A percentile compares a stretch with the other conserved stretches of the same genome.
Evolutionary conservation across 1,140 invertebrate genomes (phyloP).

Genomic region (Drosophila santomea): DNA sequence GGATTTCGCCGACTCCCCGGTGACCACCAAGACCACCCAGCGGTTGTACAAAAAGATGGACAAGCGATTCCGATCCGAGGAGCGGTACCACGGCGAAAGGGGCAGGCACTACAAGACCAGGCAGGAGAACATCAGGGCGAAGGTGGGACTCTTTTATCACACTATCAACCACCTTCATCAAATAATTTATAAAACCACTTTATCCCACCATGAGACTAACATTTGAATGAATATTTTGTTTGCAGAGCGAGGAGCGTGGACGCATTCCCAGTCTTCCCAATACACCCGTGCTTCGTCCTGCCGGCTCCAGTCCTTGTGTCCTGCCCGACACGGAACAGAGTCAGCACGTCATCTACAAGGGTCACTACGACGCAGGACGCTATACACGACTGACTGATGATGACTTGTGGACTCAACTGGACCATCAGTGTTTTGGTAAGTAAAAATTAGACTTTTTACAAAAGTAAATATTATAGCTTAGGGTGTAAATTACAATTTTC

Average conservation of each 20-base stretch:
- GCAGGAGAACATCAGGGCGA: constrained; percentile 89
- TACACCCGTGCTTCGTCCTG: constrained; percentile 88
- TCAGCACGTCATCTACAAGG: constrained; percentile 88
- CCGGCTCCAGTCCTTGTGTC: constrained; percentile 88
- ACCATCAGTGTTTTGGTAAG: constrained; percentile 82
- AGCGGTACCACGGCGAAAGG: constrained; percentile 87
- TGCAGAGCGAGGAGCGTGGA: constrained; percentile 91
- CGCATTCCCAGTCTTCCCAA: constrained; percentile 88
- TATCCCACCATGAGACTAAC: no score
- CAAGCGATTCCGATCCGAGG: constrained; percentile 93
- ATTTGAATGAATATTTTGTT: not conserved
- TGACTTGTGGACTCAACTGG: constrained; percentile 89
- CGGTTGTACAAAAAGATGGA: constrained; percentile 92
- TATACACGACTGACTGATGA: constrained; percentile 92
- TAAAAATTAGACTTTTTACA: no score
- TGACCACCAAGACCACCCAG: constrained; percentile 85
- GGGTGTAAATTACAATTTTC: not conserved
- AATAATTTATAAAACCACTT: no score
- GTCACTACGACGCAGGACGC: constrained; percentile 88
- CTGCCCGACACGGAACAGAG: constrained; percentile 89
- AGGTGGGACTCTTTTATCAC: constrained; percentile 84
- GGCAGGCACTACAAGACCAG: constrained; percentile 88
- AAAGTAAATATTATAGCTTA: no score
- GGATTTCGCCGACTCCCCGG: constrained; percentile 93
- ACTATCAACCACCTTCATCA: not conserved